A percentile compares a stretch with the other conserved stretches of the same genome.
Conservation (phyloP, 2,888 invertebrate genomes). For the Autographa gamma region DNA sequence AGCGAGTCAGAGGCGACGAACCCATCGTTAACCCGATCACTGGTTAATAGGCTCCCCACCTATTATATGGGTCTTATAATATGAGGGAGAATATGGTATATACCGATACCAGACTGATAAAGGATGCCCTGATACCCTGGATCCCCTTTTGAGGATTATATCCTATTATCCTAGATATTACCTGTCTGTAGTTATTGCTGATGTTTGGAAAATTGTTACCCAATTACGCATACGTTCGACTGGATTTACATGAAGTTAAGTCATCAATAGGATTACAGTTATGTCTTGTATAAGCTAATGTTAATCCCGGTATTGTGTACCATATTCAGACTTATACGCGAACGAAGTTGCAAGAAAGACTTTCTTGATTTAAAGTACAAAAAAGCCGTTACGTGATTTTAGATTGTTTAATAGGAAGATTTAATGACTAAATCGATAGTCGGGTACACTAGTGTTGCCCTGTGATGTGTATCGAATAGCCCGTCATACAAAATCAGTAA, state of each 20-base stretch:
- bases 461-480: neutral
- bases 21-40: neutral
- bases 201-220: too few species aligned
- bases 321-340: too few species aligned
- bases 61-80: conserved; percentile 4
- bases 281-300: too few species aligned
- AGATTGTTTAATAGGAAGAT: neutral
- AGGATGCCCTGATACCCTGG: neutral
- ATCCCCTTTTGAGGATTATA: neutral
- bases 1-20: neutral
- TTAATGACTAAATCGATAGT: neutral
- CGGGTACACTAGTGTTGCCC: neutral
- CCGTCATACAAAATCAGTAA: conserved; percentile 32
- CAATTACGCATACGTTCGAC: neutral
- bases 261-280: too few species aligned
- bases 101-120: neutral
- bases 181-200: neutral
- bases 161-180: too few species aligned
- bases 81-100: neutral
- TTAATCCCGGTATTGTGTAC: too few species aligned
- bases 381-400: too few species aligned
- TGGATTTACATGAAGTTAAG: neutral
- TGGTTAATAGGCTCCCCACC: neutral
- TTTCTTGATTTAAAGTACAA: too few species aligned
- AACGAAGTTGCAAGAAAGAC: too few species aligned